Evolutionary conservation across 2,113 vertebrate genomes (phyloP).

Genomic region (Pseudopipra pipra): DNA sequence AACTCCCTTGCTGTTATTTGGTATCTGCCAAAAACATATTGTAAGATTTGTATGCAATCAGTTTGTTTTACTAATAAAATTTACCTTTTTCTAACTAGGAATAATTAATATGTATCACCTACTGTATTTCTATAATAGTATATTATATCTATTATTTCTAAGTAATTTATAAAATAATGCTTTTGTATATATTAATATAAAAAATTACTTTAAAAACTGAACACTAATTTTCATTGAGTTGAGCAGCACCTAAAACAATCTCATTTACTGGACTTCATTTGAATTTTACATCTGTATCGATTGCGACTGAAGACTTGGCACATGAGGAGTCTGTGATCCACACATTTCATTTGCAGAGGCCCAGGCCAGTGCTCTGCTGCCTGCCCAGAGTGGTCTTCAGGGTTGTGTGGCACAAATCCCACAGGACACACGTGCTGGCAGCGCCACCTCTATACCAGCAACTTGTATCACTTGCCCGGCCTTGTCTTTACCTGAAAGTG

Average conservation of each 20-base stretch:
- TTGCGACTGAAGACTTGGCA: not conserved
- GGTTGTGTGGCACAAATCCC: not conserved
- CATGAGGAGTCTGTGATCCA: not conserved
- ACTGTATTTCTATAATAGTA: not conserved
- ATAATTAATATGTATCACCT: not conserved
- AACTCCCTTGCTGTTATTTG: not conserved
- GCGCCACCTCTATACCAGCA: not conserved
- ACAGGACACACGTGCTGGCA: not conserved
- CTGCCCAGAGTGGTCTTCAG: accelerated
- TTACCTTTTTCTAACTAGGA: not conserved
- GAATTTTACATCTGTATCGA: not conserved
- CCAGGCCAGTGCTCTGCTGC: not conserved
- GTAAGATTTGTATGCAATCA: not conserved
- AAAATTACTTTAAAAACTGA: not conserved
- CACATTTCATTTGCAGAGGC: not conserved
- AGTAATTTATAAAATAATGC: not conserved
- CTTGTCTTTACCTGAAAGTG: not conserved
- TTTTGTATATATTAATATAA: not conserved
- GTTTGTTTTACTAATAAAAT: not conserved
- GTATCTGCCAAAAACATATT: not conserved
- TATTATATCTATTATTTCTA: not conserved
- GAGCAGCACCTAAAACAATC: not conserved
- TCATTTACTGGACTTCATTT: not conserved
- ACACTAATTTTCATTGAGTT: not conserved
- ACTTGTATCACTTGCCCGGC: not conserved